Conservation (phyloP, 2,888 invertebrate species). For the Tenthredo mesomela region DNA sequence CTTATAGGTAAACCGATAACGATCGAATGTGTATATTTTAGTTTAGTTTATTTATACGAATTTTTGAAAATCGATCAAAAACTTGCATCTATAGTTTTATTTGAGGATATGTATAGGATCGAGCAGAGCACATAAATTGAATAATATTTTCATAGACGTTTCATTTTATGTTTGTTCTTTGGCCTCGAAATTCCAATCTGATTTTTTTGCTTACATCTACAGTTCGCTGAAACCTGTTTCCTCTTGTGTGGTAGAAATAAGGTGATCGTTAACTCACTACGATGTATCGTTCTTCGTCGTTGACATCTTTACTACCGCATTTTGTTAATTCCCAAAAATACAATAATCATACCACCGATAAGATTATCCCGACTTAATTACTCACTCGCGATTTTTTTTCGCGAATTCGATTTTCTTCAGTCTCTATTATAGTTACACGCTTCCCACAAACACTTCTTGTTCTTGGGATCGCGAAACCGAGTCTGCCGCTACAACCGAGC, state of each 20-base stretch:
- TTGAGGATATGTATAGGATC: background rate
- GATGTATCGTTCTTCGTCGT: background rate
- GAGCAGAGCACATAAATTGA: background rate
- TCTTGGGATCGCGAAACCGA: conserved; percentile 8
- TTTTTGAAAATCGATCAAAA: background rate
- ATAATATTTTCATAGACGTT: background rate
- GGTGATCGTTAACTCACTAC: background rate
- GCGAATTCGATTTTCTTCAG: background rate
- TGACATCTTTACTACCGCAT: background rate
- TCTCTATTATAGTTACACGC: background rate
- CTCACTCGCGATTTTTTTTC: background rate
- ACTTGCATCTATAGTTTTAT: background rate
- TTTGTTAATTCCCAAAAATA: background rate
- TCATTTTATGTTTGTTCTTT: background rate
- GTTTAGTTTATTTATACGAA: background rate
- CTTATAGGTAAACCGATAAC: too few relatives aligned
- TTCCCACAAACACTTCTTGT: background rate
- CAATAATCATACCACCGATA: background rate
- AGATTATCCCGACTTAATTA: background rate
- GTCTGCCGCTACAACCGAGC: conserved; percentile 13
- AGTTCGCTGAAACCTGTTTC: background rate
- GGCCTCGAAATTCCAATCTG: background rate
- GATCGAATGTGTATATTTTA: background rate
- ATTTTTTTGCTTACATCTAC: background rate
- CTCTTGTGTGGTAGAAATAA: background rate